These are phyloP conservation scores for Hydrophis major DNA, from an alignment of 2,797 vertebrate species.

Conservation along the genomic window DNA sequence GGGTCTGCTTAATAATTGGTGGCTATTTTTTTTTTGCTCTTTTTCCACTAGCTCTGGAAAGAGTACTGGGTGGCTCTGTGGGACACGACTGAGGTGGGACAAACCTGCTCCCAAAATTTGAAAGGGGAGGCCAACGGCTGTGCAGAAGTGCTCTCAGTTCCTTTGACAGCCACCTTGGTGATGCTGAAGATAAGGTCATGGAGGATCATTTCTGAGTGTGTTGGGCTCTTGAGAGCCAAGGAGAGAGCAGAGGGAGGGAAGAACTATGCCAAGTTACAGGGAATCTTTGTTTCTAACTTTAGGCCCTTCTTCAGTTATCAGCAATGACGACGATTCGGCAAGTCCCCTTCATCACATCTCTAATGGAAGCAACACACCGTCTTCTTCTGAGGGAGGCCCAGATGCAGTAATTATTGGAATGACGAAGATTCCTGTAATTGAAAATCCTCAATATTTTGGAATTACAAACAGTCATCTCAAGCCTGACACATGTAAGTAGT, in stretches of 20 bases:
- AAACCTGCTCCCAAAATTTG: not conserved
- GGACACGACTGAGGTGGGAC: not conserved
- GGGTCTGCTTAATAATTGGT: not conserved
- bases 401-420: constrained; percentile 96
- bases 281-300: constrained; percentile 61
- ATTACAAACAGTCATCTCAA: constrained; percentile 94
- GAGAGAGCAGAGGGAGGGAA: constrained; percentile 3
- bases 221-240: not conserved
- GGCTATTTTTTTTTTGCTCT: not conserved
- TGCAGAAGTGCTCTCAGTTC: not conserved
- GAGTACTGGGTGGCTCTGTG: not conserved
- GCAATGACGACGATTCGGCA: constrained; percentile 95
- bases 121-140: not conserved
- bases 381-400: constrained; percentile 93
- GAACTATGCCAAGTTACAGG: constrained; percentile 37
- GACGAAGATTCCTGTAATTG: constrained; percentile 98
- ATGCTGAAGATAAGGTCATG: not conserved
- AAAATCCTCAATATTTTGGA: constrained; percentile 98
- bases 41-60: not conserved
- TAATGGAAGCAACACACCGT: constrained; percentile 95
- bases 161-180: not conserved
- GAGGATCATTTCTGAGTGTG: not conserved
- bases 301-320: constrained; percentile 97
- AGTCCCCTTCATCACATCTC: constrained; percentile 97
- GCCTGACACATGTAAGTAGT: constrained; percentile 98